Evolutionary conservation across 2,888 invertebrate species (phyloP).

Genomic region (Brachynemurus nebulosus): DNA sequence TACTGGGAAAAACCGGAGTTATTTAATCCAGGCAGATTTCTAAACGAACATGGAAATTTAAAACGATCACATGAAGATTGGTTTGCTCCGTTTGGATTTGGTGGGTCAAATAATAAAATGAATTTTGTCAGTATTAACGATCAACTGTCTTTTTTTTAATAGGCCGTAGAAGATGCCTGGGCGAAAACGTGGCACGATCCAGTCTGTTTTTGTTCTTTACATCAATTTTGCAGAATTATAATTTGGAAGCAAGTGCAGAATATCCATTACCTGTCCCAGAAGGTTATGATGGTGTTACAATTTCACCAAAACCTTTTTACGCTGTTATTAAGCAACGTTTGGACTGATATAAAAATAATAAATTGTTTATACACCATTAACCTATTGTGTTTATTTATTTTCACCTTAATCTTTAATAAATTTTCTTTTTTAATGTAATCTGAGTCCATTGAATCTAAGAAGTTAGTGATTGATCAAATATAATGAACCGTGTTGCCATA

Average conservation of each 20-base stretch:
- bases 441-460: too few species aligned
- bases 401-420: too few species aligned
- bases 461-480: too few species aligned
- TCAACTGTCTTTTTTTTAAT: constrained; percentile 21
- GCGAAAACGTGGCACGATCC: constrained; percentile 46
- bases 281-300: constrained; percentile 27
- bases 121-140: background rate
- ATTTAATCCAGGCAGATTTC: constrained; percentile 52
- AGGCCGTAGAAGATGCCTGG: constrained; percentile 50
- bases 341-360: background rate
- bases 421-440: too few species aligned
- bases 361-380: too few species aligned
- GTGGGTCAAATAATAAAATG: constrained; percentile 29
- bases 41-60: constrained; percentile 39
- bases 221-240: constrained; percentile 40
- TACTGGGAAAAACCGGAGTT: constrained; percentile 44
- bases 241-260: constrained; percentile 25
- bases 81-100: constrained; percentile 51
- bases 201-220: constrained; percentile 44
- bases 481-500: too few species aligned
- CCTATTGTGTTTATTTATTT: too few species aligned
- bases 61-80: constrained; percentile 32
- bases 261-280: constrained; percentile 19
- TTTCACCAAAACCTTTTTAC: constrained; percentile 28
- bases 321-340: constrained; percentile 21